These are phyloP conservation scores for Aldrovandia affinis DNA, from an alignment of 2,797 vertebrate species.

Conservation along the genomic window DNA sequence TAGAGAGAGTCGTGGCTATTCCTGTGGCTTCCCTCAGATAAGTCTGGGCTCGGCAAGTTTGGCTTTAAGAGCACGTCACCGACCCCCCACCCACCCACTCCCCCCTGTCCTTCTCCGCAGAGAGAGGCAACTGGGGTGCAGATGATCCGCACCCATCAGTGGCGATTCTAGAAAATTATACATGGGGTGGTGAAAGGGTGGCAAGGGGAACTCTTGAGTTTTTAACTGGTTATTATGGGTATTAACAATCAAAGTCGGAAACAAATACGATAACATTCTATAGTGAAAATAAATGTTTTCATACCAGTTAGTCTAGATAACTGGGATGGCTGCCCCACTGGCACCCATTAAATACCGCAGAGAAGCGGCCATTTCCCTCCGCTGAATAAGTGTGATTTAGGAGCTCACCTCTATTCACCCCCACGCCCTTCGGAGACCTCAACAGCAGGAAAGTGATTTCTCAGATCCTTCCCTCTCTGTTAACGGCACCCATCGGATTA, in stretches of 20 bases:
- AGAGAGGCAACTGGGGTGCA: slow-evolving; percentile 11
- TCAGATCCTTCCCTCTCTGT: background rate
- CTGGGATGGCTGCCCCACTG: no score
- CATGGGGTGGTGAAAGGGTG: no score
- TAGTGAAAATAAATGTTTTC: no score
- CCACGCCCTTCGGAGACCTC: background rate
- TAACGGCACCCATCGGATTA: background rate
- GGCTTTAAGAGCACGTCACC: background rate
- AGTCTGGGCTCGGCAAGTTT: background rate
- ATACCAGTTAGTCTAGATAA: no score
- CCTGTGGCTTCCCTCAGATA: background rate
- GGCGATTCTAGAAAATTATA: background rate
- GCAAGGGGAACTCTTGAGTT: no score
- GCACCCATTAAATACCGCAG: slow-evolving; percentile 9
- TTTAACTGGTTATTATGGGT: no score
- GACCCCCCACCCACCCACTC: background rate
- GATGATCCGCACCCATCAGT: background rate
- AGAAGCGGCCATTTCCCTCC: background rate
- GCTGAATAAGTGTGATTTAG: slow-evolving; percentile 9
- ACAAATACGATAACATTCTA: no score
- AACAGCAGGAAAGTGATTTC: background rate
- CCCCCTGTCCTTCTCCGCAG: no score
- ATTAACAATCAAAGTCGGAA: no score
- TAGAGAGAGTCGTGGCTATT: background rate
- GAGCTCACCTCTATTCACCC: background rate